Percentiles rank a stretch among this genome's conserved stretches.
phyloP scores from a whole-genome alignment of 2,113 vertebrate species.

The Oryzias woworae region DNA sequence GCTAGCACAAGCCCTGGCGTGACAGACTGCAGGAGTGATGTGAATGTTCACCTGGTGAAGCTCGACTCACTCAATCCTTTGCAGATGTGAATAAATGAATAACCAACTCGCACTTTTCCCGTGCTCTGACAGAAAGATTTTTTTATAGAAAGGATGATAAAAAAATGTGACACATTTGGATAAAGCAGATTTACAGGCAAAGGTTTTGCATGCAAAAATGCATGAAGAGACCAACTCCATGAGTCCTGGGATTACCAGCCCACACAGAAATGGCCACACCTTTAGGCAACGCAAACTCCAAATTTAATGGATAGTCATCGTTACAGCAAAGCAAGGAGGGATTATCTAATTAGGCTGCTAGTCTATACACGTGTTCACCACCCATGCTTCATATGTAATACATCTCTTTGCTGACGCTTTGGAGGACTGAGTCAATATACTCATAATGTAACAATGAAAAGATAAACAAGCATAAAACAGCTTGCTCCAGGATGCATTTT shows the following conservation, averaged over 20 bases:
- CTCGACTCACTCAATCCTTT: conserved; percentile 18
- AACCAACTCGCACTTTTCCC: conserved; percentile 17
- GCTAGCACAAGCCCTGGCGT: conserved; percentile 1
- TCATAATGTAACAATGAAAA: background rate
- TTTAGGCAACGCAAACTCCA: conserved; percentile 15
- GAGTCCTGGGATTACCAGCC: conserved; percentile 22
- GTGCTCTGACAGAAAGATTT: background rate
- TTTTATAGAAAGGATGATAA: conserved; percentile 4
- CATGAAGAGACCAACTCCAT: conserved; percentile 21
- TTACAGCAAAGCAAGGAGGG: conserved; percentile 11
- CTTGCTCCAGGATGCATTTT: conserved; percentile 6
- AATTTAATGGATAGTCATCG: conserved; percentile 18
- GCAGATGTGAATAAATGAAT: conserved; percentile 19
- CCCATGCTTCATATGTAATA: background rate
- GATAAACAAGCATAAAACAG: background rate
- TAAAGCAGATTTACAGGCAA: background rate
- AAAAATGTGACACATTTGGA: conserved; percentile 13
- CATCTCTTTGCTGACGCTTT: no score
- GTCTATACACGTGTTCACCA: conserved; percentile 7
- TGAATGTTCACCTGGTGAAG: conserved; percentile 15
- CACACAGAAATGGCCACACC: conserved; percentile 39
- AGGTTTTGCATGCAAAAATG: conserved; percentile 1
- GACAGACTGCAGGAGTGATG: conserved; percentile 15
- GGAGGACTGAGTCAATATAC: conserved; percentile 1
- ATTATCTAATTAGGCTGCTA: conserved; percentile 3